Base-by-base conservation (phyloP, 2,113 vertebrate genomes). In the Hypanus sabinus region DNA sequence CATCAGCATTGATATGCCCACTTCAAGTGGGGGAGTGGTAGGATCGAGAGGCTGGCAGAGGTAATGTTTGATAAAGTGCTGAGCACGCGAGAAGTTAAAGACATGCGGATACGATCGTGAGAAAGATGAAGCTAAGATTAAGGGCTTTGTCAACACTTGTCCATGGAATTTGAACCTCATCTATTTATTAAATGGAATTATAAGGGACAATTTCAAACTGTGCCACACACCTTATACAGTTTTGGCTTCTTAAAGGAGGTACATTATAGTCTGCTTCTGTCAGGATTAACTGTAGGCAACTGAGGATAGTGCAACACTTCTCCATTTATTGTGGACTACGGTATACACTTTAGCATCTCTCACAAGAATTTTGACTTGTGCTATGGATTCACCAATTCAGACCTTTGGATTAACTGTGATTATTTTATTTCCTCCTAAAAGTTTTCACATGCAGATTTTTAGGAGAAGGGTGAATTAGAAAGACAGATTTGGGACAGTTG, bases 121-220 rank as follows among this genome's bases (percentile, higher is more conserved):
- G 83, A n/a, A 62, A 87, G 24, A 24, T 27, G 60, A 57, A 27
- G 12, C 24, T 27, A 57, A n/a, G 57, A 8, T 60, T 24, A 60
- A 60, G 24, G 9, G 83, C 24, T 30, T 30, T 55, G 57, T 87
- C 83, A 62, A 87, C 83, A 27, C 22, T 24, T 85, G 81, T 87
- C 55, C 3, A 18, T 62, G 83, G 83, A 55, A 87, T 87, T 87
- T 60, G 83, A 87, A 87, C 83, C n/a, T 87, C 55, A 87, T 55
- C 57, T 9, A 24, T 10, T 60, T 62, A 30, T 30, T 60, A 87
- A 87, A 24, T 55, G 60, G 55, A 22, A 60, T 11, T 60, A 27
- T 27, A 87, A 6, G 20, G 27, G 55, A 55, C 30, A 3, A 27
- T 83, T 83, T 83, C 55, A 83, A 55, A 83, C 20, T 87, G 81